Evolutionary conservation across 2,113 vertebrate species (phyloP).

Genomic region (Bothrops jararaca): DNA sequence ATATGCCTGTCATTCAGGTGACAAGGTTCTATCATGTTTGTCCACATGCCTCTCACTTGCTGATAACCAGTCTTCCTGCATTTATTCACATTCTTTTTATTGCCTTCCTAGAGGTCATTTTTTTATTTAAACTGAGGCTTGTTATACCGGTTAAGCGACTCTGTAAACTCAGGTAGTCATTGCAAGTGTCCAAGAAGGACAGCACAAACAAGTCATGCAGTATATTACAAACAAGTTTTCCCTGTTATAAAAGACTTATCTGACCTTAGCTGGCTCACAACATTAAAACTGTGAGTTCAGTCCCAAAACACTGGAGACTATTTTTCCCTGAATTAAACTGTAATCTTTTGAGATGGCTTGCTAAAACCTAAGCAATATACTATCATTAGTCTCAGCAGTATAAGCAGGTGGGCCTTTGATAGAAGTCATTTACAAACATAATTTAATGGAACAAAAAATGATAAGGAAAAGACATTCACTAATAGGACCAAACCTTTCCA

Average conservation of each 20-base stretch:
- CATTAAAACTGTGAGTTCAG: not conserved
- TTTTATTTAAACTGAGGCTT: not conserved
- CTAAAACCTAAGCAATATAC: not conserved
- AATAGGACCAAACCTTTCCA: not conserved
- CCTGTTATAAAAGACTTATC: not conserved
- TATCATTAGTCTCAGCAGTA: not conserved
- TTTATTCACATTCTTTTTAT: not conserved
- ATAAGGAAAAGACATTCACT: not conserved
- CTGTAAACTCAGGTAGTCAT: not conserved
- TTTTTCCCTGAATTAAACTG: not conserved
- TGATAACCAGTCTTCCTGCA: not conserved
- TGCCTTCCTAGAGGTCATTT: not conserved
- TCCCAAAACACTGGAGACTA: not conserved
- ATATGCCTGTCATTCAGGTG: not conserved
- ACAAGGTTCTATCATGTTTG: not conserved
- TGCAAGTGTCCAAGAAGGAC: not conserved
- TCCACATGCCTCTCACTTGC: not conserved
- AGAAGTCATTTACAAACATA: not conserved
- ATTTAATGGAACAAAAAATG: not conserved
- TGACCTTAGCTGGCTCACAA: slow-evolving; percentile 1
- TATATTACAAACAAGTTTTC: not conserved
- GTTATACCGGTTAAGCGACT: not conserved
- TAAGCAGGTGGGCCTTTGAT: not conserved
- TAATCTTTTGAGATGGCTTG: not conserved
- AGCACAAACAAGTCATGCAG: not conserved